Conservation (phyloP, 1,140 invertebrate genomes). For the Archegozetes longisetosus region DNA sequence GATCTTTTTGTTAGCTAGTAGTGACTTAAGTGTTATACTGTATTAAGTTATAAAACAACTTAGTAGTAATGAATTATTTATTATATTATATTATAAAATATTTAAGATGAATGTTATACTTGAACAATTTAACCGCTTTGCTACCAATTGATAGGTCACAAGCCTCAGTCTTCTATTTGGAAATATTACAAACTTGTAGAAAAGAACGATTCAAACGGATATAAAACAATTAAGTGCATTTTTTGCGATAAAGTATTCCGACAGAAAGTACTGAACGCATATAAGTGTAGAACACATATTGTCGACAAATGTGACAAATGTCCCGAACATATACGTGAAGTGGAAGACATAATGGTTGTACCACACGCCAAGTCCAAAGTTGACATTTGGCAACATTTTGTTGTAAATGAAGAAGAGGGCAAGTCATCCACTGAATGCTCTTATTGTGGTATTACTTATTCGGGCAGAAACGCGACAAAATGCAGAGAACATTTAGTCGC, state of each 20-base stretch:
- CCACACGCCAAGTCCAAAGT: neutral
- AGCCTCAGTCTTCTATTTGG: neutral
- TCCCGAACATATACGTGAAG: neutral
- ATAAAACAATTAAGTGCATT: neutral
- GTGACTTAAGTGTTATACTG: no score
- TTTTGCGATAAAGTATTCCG: neutral
- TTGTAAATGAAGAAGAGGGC: neutral
- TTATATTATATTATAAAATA: no score
- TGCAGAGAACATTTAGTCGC: slow-evolving; percentile 11
- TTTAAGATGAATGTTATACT: no score
- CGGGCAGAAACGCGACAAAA: slow-evolving; percentile 6
- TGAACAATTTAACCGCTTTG: no score
- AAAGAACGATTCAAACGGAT: slow-evolving; percentile 1
- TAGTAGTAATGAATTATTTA: no score
- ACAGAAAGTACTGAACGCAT: neutral
- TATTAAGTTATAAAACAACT: no score
- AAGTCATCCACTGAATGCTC: neutral
- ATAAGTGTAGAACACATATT: slow-evolving; percentile 9
- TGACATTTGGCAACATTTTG: slow-evolving; percentile 7
- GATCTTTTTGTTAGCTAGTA: no score
- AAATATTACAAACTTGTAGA: neutral
- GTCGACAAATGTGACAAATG: slow-evolving; percentile 5
- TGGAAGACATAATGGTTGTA: neutral
- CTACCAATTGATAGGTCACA: no score
- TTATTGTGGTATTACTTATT: slow-evolving; percentile 10